phyloP scores from a whole-genome alignment of 2,888 invertebrate species.

The Dynastes hyllus region DNA sequence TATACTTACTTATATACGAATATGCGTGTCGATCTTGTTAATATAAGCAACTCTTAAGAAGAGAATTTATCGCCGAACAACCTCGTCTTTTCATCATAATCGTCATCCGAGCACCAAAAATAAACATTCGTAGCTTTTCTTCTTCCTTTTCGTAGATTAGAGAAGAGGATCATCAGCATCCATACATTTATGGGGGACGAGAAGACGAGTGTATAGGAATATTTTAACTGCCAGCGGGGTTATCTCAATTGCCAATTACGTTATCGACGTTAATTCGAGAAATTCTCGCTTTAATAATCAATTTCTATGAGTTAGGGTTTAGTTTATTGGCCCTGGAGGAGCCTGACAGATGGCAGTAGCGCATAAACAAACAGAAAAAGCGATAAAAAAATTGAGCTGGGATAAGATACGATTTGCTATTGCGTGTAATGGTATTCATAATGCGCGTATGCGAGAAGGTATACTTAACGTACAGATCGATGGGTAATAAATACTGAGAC shows the following conservation, averaged over 20 bases:
- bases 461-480: constrained; percentile 16
- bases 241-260: constrained; percentile 42
- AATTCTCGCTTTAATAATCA: constrained; percentile 37
- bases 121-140: constrained; percentile 13
- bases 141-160: not conserved
- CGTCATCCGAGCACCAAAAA: constrained; percentile 1
- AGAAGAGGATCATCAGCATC: not conserved
- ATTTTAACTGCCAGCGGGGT: constrained; percentile 17
- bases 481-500: constrained; percentile 4
- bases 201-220: not conserved
- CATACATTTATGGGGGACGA: not conserved
- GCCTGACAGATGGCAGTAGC: not conserved
- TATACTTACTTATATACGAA: not conserved
- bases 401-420: constrained; percentile 6
- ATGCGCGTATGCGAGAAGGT: not conserved
- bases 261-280: constrained; percentile 35
- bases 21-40: constrained; percentile 13
- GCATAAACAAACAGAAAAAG: not conserved
- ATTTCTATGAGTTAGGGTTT: constrained; percentile 33
- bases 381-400: not conserved
- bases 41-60: constrained; percentile 14
- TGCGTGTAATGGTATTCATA: not conserved
- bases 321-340: constrained; percentile 20
- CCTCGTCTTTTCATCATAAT: constrained; percentile 5
- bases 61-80: constrained; percentile 9